Evolutionary conservation across 2,113 vertebrate genomes (phyloP), one percentile per base, ranked within the genome.

Genomic region (Protobothrops mucrosquamatus): DNA sequence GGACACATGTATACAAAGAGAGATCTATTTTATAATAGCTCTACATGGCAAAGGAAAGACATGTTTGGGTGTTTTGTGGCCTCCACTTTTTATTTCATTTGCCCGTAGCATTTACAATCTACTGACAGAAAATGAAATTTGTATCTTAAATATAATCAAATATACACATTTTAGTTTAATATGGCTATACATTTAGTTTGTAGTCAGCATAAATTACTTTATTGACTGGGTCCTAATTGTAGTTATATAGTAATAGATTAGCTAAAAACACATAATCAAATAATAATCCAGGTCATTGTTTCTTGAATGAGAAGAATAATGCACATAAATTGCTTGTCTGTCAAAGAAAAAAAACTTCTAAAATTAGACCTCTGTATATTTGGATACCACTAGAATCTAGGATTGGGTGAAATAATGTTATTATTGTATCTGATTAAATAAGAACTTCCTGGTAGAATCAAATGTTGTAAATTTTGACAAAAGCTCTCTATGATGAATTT

Each of bases 141-240:
- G 14, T 92, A 91, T 48, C 22, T 85, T 59, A 94, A 56, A n/a
- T 96, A 93, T 95, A 92, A 93, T 95, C 92, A 95, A 95, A 96
- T 95, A 95, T 94, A 89, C 87, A 94, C 94, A 94, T 95, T 95
- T 95, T 94, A 43, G 93, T 93, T 91, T 95, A 95, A 43, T 54
- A 91, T 69, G 88, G 92, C 81, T 87, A 85, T 91, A 26, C 94
- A 93, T 92, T 91, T 92, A 94, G 88, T 88, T n/a, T 34, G 26
- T 10, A 22, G 11, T 74, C 24, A 29, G 4, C 26, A 52, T 54
- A 89, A 85, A 24, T 18, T 89, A 29, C 51, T 89, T 92, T 48
- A 34, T 89, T 64, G 29, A 54, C 18, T 57, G 14, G 3, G n/a
- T n/a, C 61, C 22, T 61, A 92, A 54, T 14, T 54, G 57, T 34